Conservation (phyloP, 2,888 invertebrate species). For the Drosophila nigricruria region DNA sequence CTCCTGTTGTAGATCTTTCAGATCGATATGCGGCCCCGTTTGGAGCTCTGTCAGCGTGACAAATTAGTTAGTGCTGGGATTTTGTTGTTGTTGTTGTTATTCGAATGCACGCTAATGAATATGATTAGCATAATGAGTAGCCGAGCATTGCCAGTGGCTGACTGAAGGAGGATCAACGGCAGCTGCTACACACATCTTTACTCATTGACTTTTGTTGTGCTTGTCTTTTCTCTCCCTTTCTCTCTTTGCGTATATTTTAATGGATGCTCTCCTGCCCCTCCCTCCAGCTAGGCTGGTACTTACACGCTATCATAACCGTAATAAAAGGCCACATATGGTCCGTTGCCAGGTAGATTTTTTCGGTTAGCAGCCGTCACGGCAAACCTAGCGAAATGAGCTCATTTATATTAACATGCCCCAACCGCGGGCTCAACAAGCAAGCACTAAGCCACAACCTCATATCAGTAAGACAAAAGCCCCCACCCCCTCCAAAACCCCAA, state of each 20-base stretch:
- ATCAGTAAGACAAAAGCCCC: conserved; percentile 23
- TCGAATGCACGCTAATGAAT: conserved; percentile 63
- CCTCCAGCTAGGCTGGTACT: conserved; percentile 49
- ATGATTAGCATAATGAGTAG: conserved; percentile 76
- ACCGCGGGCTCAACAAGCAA: conserved; percentile 1
- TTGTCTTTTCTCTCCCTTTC: not conserved
- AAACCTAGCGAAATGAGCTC: conserved; percentile 56
- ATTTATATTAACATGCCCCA: conserved; percentile 57
- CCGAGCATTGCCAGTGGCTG: not conserved
- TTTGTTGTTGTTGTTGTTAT: conserved; percentile 24
- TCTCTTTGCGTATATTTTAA: conserved; percentile 23
- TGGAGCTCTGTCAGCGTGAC: conserved; percentile 61
- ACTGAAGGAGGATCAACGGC: conserved; percentile 13
- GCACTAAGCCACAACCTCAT: conserved; percentile 40
- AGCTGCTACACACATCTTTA: conserved; percentile 31
- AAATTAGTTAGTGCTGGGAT: conserved; percentile 54
- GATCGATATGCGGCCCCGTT: conserved; percentile 50
- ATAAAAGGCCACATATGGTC: conserved; percentile 74
- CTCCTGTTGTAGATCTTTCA: conserved; percentile 45
- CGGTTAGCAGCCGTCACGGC: conserved; percentile 29
- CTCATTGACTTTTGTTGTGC: conserved; percentile 7
- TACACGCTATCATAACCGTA: conserved; percentile 74
- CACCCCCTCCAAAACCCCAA: not conserved
- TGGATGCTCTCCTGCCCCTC: conserved; percentile 4
- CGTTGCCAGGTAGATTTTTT: conserved; percentile 37